These are phyloP conservation scores for Diabrotica undecimpunctata DNA, from an alignment of 1,140 invertebrate species.

Conservation along the genomic window DNA sequence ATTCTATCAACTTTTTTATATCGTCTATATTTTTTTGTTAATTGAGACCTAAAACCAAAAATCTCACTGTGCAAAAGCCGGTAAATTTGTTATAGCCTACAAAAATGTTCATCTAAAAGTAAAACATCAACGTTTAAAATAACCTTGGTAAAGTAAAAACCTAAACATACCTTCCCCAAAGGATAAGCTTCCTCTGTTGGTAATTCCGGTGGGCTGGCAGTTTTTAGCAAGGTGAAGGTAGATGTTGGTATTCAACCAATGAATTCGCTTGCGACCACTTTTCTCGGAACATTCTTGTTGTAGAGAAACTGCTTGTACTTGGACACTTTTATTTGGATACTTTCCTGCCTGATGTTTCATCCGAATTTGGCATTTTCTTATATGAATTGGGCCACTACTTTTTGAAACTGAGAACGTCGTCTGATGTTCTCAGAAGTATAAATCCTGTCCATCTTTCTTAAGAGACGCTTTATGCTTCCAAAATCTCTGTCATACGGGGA, in stretches of 20 bases:
- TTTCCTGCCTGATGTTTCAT: too few species aligned
- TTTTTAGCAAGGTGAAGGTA: background rate
- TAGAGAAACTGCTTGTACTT: too few species aligned
- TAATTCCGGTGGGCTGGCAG: background rate
- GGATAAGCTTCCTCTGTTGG: background rate
- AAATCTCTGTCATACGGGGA: conserved; percentile 5
- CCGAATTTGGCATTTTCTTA: too few species aligned
- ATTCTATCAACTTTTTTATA: too few species aligned
- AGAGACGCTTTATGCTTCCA: conserved; percentile 1
- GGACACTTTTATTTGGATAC: too few species aligned
- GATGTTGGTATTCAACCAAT: background rate
- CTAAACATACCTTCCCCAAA: background rate
- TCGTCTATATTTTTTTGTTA: too few species aligned
- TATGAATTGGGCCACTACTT: too few species aligned
- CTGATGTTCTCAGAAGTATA: conserved; percentile 8
- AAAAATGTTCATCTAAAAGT: background rate
- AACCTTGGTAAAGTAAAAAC: background rate
- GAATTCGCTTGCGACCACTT: too few species aligned
- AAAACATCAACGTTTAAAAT: background rate
- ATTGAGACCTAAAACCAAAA: too few species aligned
- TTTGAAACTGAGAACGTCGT: too few species aligned
- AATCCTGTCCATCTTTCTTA: background rate
- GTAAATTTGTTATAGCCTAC: background rate
- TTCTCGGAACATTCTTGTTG: too few species aligned
- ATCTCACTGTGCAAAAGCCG: too few species aligned